A percentile compares a stretch with the other conserved stretches of the same genome.
phyloP scores from a whole-genome alignment of 2,888 invertebrate genomes.

The Ophion ellenae region DNA sequence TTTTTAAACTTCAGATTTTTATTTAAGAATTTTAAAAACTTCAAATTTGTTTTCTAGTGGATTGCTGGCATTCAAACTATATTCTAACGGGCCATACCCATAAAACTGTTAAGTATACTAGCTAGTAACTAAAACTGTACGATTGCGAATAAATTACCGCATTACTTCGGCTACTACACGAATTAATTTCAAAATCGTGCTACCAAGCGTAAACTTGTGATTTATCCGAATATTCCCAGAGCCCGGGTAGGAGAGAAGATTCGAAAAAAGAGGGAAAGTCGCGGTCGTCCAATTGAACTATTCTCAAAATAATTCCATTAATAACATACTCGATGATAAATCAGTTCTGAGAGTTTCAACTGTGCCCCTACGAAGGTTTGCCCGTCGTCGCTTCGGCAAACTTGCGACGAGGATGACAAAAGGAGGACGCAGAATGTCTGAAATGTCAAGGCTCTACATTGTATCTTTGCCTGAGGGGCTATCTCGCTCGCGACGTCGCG shows the following conservation, averaged over 20 bases:
- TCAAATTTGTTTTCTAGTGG: too few relatives aligned
- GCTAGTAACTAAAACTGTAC: too few relatives aligned
- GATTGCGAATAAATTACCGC: too few relatives aligned
- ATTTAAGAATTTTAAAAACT: too few relatives aligned
- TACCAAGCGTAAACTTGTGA: background rate
- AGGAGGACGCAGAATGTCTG: slow-evolving; percentile 30
- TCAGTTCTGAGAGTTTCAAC: background rate
- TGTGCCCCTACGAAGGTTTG: background rate
- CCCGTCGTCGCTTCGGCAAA: slow-evolving; percentile 14
- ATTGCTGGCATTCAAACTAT: too few relatives aligned
- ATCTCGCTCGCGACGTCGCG: slow-evolving; percentile 13
- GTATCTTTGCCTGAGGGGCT: slow-evolving; percentile 57
- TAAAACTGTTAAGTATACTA: too few relatives aligned
- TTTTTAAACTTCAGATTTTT: too few relatives aligned
- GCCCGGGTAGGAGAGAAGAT: background rate
- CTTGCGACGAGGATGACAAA: slow-evolving; percentile 31
- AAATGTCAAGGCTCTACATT: slow-evolving; percentile 59
- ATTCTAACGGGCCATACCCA: too few relatives aligned
- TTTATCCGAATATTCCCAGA: background rate
- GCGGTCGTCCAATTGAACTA: background rate
- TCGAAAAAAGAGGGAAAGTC: background rate
- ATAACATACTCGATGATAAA: background rate
- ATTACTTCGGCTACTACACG: too few relatives aligned
- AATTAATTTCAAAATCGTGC: too few relatives aligned
- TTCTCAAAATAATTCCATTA: background rate